Evolutionary conservation across 2,888 invertebrate genomes (phyloP), one percentile per base, ranked within the genome.

Genomic region (Agrotis ipsilon): DNA sequence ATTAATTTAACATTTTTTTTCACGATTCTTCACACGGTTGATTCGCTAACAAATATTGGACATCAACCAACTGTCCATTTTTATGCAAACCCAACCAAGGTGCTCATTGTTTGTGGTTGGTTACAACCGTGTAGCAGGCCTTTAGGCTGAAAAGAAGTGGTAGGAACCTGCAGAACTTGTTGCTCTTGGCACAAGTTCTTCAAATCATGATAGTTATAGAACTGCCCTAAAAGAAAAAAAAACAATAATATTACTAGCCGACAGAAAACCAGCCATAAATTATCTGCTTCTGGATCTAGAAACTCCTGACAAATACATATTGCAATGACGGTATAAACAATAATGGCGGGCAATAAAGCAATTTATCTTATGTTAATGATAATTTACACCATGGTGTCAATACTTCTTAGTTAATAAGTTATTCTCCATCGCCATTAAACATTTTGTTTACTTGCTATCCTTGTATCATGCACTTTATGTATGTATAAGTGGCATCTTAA

Each of bases 331-430:
- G n/a, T 43, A 18, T 1, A 2, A 51, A 61, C 43, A 13, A 18
- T 62, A 55, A 60, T 60, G 1, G n/a, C 24, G 18, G 7, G 51
- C 45, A 57, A 64, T 73, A 68, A 68, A 57, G 32, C 32, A 24
- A 78, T 73, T 64, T 64, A 73, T 57, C 45, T 65, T 19, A 51
- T n/a, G 4, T 57, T 49, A 24, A 52, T 43, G 14, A 24, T 19
- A 48, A 78, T 73, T 78, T 55, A 32, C 77, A 77, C 79, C n/a
- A 61, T 19, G 32, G 45, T 77, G 77, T 18, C 51, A 78, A 78
- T 52, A 61, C 18, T 32, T 18, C 19, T 21, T 16, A 45, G 39
- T 11, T 49, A 55, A 61, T 71, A 45, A 48, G 1, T 61, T 16
- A 11, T 62, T 73, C 16, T 32, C 24, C 18, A 24, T 14, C 6